Conservation (phyloP, 2,113 vertebrate species). For the Geococcyx californianus region DNA sequence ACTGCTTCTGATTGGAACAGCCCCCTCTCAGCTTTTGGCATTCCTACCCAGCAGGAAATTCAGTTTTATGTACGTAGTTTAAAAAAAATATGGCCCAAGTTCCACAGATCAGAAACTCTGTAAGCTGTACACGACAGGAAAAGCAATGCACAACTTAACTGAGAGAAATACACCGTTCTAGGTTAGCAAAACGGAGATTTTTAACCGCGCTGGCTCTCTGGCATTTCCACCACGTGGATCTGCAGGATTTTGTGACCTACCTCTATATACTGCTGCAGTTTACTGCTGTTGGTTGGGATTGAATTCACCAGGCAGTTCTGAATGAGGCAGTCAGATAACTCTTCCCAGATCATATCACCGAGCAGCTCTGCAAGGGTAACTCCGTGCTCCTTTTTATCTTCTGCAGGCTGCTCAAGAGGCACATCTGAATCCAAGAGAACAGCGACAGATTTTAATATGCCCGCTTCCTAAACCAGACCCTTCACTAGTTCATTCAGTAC, state of each 20-base stretch:
- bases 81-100: not conserved
- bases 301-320: conserved; percentile 90
- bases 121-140: not conserved
- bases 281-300: conserved; percentile 90
- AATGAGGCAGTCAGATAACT: conserved; percentile 90
- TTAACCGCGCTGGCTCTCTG: not conserved
- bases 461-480: not conserved
- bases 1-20: not conserved
- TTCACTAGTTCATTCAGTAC: not conserved
- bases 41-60: not conserved
- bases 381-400: conserved; percentile 9
- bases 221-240: not conserved
- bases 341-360: conserved; percentile 90
- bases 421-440: conserved; percentile 75
- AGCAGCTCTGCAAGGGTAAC: conserved; percentile 77
- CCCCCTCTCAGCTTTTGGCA: not conserved
- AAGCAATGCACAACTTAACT: not conserved
- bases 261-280: conserved; percentile 88
- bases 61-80: not conserved
- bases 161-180: not conserved
- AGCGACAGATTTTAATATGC: not conserved
- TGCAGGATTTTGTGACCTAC: conserved; percentile 63
- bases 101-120: not conserved
- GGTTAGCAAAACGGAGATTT: not conserved
- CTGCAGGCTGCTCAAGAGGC: conserved; percentile 66